phyloP scores from a whole-genome alignment of 2,797 vertebrate genomes.

The Nothura maculosa region DNA sequence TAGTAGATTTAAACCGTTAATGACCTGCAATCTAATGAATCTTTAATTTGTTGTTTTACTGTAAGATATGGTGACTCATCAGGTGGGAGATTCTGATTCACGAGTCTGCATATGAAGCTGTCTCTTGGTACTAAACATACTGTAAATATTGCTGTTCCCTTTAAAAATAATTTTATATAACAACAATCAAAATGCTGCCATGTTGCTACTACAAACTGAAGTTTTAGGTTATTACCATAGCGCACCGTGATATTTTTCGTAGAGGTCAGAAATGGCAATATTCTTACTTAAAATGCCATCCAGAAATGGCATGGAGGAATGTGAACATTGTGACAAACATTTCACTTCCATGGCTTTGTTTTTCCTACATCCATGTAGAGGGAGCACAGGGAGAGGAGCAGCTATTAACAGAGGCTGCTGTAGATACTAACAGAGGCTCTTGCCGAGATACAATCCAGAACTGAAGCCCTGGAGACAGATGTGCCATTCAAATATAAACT shows the following conservation, averaged over 20 bases:
- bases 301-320: not conserved
- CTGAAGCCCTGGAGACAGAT: not conserved
- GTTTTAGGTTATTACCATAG: not conserved
- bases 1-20: slow-evolving; percentile 19
- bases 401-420: not conserved
- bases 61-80: slow-evolving; percentile 58
- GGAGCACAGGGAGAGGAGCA: not conserved
- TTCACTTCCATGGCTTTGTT: not conserved
- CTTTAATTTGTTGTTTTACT: slow-evolving; percentile 57
- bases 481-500: not conserved
- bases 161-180: slow-evolving; percentile 29
- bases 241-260: not conserved
- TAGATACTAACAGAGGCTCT: not conserved
- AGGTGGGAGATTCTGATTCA: slow-evolving; percentile 55
- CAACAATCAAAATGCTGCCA: slow-evolving; percentile 2
- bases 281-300: not conserved
- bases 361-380: not conserved
- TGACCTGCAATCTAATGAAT: slow-evolving; percentile 39
- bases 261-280: not conserved
- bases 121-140: slow-evolving; percentile 16
- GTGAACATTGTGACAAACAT: not conserved
- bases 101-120: slow-evolving; percentile 14
- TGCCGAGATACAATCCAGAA: not conserved
- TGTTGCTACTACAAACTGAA: not conserved
- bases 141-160: slow-evolving; percentile 19